Conservation (phyloP, 1,140 invertebrate genomes). For the Ladona fulva region DNA sequence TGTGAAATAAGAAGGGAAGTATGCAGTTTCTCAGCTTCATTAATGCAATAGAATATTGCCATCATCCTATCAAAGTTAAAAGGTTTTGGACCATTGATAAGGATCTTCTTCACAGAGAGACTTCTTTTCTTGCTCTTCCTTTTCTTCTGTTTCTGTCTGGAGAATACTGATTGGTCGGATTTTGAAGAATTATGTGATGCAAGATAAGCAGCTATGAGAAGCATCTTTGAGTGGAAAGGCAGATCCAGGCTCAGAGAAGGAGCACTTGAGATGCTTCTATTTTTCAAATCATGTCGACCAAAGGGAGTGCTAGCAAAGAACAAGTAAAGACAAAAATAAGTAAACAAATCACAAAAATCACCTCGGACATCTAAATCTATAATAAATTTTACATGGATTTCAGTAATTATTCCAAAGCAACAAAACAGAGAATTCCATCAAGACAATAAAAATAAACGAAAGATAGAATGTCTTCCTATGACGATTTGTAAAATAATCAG, state of each 20-base stretch:
- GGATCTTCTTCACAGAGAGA: constrained; percentile 11
- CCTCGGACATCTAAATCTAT: too few relatives aligned
- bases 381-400: too few relatives aligned
- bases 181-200: constrained; percentile 84
- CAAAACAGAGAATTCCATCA: too few relatives aligned
- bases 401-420: too few relatives aligned
- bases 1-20: constrained; percentile 74
- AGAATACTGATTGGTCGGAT: constrained; percentile 71
- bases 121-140: constrained; percentile 34
- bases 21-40: constrained; percentile 71
- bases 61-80: constrained; percentile 76
- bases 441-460: too few relatives aligned
- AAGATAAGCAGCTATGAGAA: constrained; percentile 79
- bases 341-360: too few relatives aligned
- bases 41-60: constrained; percentile 85
- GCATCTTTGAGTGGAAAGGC: constrained; percentile 79
- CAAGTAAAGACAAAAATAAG: too few relatives aligned
- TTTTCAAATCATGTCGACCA: too few relatives aligned
- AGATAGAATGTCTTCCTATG: too few relatives aligned
- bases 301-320: too few relatives aligned
- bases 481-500: too few relatives aligned
- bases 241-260: constrained; percentile 49
- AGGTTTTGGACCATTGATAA: constrained; percentile 60
- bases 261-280: too few relatives aligned
- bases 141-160: constrained; percentile 61